Evolutionary conservation across 2,888 invertebrate genomes (phyloP).

Genomic region (Deroplatys truncata): DNA sequence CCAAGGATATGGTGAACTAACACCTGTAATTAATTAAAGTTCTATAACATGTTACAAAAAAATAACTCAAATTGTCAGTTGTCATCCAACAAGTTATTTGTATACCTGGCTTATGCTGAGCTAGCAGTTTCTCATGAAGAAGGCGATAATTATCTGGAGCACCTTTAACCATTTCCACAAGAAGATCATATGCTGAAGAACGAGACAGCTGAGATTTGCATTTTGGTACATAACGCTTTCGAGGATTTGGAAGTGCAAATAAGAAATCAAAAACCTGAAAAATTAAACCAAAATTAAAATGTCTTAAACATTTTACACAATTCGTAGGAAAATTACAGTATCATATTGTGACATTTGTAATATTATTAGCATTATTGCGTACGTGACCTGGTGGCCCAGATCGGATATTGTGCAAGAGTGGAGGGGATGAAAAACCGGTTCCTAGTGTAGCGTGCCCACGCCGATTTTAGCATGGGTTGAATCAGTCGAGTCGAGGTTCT

Average conservation of each 20-base stretch:
- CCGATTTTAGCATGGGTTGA: too few species aligned
- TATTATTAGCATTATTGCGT: too few species aligned
- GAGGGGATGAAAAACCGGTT: too few species aligned
- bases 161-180: constrained; percentile 82
- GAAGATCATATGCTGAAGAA: constrained; percentile 84
- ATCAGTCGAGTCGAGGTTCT: too few species aligned
- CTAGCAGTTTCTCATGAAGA: constrained; percentile 75
- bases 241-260: constrained; percentile 85
- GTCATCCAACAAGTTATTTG: neutral
- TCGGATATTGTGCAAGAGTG: too few species aligned
- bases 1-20: constrained; percentile 87
- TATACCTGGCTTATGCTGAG: constrained; percentile 76
- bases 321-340: neutral
- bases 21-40: constrained; percentile 46
- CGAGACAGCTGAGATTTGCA: constrained; percentile 88
- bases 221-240: constrained; percentile 81
- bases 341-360: too few species aligned
- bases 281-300: constrained; percentile 26
- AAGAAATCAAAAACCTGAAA: constrained; percentile 76
- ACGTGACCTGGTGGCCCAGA: too few species aligned
- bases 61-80: neutral
- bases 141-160: constrained; percentile 82
- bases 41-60: neutral
- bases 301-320: neutral
- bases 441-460: too few species aligned